A percentile compares a stretch with the other conserved stretches of the same genome.
Evolutionary conservation across 2,797 vertebrate genomes (phyloP).

Genomic region (Microctenopoma steveboyesi): DNA sequence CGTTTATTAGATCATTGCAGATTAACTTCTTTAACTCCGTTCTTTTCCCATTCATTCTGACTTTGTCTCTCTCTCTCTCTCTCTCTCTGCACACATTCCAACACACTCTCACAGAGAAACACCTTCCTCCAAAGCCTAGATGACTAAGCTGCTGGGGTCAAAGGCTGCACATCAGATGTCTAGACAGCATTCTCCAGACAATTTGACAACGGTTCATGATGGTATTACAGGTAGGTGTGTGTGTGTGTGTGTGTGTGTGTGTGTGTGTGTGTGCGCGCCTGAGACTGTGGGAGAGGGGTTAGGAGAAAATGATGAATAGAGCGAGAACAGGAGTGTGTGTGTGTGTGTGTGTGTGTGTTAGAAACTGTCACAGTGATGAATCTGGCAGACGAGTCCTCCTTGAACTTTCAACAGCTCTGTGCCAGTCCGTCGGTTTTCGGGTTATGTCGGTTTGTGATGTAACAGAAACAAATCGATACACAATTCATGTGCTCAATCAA

Average conservation of each 20-base stretch:
- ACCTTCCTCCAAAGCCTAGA: conserved; percentile 11
- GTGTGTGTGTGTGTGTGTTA: conserved; percentile 9
- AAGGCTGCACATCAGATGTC: conserved; percentile 52
- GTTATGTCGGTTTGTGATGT: conserved; percentile 1
- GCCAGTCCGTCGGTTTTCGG: background rate
- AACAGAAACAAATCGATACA: background rate
- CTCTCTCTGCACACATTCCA: background rate
- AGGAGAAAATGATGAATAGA: background rate
- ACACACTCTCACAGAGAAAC: conserved; percentile 20
- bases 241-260: conserved; percentile 25
- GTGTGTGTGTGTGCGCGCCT: background rate
- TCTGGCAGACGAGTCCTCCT: background rate
- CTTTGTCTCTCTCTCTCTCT: no score
- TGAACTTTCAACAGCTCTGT: background rate
- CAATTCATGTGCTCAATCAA: background rate
- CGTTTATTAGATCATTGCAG: no score
- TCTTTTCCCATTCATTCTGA: background rate
- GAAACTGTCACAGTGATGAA: conserved; percentile 26
- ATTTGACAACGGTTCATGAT: conserved; percentile 35
- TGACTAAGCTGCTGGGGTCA: conserved; percentile 50
- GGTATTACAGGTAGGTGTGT: conserved; percentile 23
- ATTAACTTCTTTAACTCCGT: no score
- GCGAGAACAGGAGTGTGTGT: background rate
- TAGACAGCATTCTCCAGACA: conserved; percentile 53
- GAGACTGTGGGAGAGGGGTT: background rate